phyloP scores from a whole-genome alignment of 2,888 invertebrate species.

The Sarcophaga caerulescens region DNA sequence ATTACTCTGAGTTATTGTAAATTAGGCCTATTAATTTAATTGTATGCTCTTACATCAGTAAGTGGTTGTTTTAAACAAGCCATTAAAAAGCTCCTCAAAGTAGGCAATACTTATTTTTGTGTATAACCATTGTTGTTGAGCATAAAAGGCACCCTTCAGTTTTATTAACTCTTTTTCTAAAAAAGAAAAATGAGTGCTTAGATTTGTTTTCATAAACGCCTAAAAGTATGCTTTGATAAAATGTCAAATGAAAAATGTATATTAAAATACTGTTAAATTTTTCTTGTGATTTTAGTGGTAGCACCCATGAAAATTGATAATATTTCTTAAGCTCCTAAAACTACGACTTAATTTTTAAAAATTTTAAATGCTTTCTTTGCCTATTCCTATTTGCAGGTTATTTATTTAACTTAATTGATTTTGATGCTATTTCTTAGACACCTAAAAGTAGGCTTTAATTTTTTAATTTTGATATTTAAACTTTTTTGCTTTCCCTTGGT shows the following conservation, averaged over 20 bases:
- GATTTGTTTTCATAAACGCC: neutral
- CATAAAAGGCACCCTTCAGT: neutral
- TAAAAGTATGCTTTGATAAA: neutral
- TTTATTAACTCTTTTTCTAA: neutral
- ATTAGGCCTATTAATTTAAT: conserved; percentile 3
- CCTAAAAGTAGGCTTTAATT: neutral
- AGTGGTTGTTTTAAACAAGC: conserved; percentile 2
- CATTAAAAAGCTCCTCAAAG: conserved; percentile 22
- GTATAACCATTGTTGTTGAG: neutral
- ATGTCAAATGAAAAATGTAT: neutral
- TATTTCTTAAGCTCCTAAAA: too few relatives aligned
- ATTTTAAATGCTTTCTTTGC: too few relatives aligned
- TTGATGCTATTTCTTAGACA: neutral
- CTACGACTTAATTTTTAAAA: too few relatives aligned
- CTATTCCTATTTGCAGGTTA: too few relatives aligned
- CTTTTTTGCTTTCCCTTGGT: neutral
- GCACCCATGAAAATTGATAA: too few relatives aligned
- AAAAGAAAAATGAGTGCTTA: neutral
- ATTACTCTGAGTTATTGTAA: too few relatives aligned
- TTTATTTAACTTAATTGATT: too few relatives aligned
- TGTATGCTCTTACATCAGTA: neutral
- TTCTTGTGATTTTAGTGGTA: too few relatives aligned
- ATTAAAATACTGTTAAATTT: too few relatives aligned
- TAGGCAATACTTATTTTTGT: conserved; percentile 9
- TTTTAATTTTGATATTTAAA: neutral